Base-by-base conservation (phyloP, 2,888 invertebrate genomes). In the Papilio demoleus region DNA sequence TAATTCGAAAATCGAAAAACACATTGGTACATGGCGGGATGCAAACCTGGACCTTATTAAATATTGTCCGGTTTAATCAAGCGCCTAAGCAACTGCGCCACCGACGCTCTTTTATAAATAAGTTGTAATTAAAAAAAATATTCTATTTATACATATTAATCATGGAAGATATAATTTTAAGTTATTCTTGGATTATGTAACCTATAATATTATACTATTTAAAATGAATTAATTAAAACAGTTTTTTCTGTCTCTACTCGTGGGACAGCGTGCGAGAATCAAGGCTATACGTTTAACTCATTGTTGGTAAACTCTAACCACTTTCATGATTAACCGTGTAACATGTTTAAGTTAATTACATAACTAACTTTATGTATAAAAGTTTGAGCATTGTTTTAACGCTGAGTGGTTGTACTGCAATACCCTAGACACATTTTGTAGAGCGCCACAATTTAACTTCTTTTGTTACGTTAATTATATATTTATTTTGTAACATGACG, bases 231-330 rank as follows among this genome's bases (percentile, higher is more conserved):
- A 34, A 8, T 27, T 11, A 42, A n/a, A 12, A 4, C 11, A 11
- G 11, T 66, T 64, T 68, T 65, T 70, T 58, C 68, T 60, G 65
- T 67, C 38, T 56, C 70, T 8, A 11, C 70, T 59, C 65, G 34
- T 17, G 2, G 24, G 31, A 36, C 34, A 31, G 17, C 4, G 31
- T 38, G 27, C 17, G 14, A 12, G 14, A 45, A 45, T 27, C 69
- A 62, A 65, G 65, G 65, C 53, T 56, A 47, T 50, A 22, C 38
- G 19, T 56, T 45, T 24, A 47, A 45, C 31, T 45, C 61, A 65
- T 47, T 65, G 69, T 69, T 61, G 58, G 31, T 65, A 24, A 34
- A 34, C 45, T 42, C 34, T 45, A n/a, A n/a, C n/a, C n/a, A 60
- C 59, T 50, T 62, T 58, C 42, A 31, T 45, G 59, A 31, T 36